Conservation (phyloP, 2,797 vertebrate species). For the Corythornis leucogaster region DNA sequence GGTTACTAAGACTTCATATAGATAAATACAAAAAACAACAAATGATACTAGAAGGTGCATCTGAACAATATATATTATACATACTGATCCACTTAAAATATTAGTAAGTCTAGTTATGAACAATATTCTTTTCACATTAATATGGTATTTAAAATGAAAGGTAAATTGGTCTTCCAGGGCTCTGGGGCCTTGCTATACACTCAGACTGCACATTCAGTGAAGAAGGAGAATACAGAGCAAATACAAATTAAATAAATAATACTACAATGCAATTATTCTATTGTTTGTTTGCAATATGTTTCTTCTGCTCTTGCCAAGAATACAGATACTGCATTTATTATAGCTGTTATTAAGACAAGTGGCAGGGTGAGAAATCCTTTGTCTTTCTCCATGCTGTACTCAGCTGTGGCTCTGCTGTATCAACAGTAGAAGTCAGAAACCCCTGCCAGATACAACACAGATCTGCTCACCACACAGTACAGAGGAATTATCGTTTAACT, state of each 20-base stretch:
- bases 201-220: background rate
- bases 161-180: background rate
- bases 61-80: background rate
- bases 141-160: slow-evolving; percentile 12
- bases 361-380: background rate
- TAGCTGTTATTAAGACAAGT: background rate
- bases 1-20: background rate
- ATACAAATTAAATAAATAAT: slow-evolving; percentile 17
- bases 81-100: background rate
- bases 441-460: background rate
- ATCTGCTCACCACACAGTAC: background rate
- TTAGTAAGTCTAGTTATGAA: background rate
- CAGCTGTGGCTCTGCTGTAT: background rate
- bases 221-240: background rate
- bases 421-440: background rate
- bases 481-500: background rate
- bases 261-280: background rate
- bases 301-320: slow-evolving; percentile 5
- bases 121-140: background rate
- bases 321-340: background rate
- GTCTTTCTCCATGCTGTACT: background rate
- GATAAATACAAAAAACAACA: background rate
- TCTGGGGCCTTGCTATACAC: background rate
- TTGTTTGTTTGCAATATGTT: background rate
- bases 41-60: background rate